phyloP scores from a whole-genome alignment of 2,888 invertebrate species.

The Tigriopus californicus region DNA sequence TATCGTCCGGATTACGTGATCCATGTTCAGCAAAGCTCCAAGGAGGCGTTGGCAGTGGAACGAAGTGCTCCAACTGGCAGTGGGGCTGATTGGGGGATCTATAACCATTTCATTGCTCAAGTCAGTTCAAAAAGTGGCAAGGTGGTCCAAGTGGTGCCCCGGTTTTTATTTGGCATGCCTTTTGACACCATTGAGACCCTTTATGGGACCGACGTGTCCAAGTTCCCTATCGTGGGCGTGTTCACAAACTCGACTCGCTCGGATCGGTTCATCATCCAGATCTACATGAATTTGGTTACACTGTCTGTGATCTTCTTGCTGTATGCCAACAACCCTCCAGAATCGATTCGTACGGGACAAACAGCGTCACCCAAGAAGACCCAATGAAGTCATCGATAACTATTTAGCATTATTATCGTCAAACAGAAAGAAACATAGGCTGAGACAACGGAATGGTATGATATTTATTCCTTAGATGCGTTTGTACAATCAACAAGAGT shows the following conservation, averaged over 20 bases:
- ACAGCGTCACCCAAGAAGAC: too few species aligned
- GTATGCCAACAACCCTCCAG: neutral
- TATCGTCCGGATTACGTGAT: constrained; percentile 3
- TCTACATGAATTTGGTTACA: constrained; percentile 5
- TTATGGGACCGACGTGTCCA: neutral
- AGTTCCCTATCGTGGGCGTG: constrained; percentile 4
- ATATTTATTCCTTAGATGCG: neutral
- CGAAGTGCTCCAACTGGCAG: neutral
- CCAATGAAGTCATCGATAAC: too few species aligned
- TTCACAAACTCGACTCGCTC: neutral
- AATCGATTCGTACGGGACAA: neutral
- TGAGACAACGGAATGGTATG: neutral
- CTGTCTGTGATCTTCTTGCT: constrained; percentile 7
- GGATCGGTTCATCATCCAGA: constrained; percentile 4
- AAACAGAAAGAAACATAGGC: neutral
- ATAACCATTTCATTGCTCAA: constrained; percentile 3
- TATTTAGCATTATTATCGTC: neutral
- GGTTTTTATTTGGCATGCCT: constrained; percentile 6
- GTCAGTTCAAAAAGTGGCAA: neutral
- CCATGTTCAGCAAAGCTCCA: neutral
- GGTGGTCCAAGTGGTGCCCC: neutral
- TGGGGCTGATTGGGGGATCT: neutral
- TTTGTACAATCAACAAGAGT: neutral
- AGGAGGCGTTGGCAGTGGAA: neutral
- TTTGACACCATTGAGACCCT: neutral